Evolutionary conservation across 2,113 vertebrate species (phyloP).

Genomic region (Micronycteris hirsuta): DNA sequence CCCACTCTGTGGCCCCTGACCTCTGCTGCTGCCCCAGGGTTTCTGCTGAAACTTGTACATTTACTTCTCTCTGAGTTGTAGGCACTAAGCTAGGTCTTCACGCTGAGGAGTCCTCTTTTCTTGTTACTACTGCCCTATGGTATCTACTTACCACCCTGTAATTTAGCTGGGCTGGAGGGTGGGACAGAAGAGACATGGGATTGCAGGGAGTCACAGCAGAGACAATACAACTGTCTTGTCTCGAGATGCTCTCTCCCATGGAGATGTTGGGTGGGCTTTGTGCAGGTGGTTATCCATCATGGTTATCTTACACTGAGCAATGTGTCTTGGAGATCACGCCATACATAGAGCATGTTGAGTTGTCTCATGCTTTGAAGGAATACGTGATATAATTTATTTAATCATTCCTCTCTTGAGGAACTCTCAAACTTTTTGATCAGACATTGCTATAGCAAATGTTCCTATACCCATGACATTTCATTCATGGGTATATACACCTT

Average conservation of each 20-base stretch:
- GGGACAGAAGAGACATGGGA: background rate
- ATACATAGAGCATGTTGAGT: accelerated
- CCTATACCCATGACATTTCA: background rate
- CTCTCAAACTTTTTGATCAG: background rate
- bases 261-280: background rate
- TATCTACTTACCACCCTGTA: background rate
- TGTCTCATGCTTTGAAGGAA: background rate
- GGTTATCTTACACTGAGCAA: background rate
- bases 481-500: background rate
- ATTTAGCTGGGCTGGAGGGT: background rate
- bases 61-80: background rate
- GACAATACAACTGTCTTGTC: background rate
- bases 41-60: background rate
- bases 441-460: background rate
- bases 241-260: background rate
- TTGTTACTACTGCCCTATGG: background rate
- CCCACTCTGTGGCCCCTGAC: background rate
- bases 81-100: background rate
- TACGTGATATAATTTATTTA: background rate
- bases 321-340: background rate
- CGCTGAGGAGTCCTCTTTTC: background rate
- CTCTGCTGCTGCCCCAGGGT: background rate
- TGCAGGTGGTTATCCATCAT: background rate
- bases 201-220: accelerated
- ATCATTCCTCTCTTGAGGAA: background rate